phyloP scores from a whole-genome alignment of 2,113 vertebrate genomes.

The Sminthopsis crassicaudata region DNA sequence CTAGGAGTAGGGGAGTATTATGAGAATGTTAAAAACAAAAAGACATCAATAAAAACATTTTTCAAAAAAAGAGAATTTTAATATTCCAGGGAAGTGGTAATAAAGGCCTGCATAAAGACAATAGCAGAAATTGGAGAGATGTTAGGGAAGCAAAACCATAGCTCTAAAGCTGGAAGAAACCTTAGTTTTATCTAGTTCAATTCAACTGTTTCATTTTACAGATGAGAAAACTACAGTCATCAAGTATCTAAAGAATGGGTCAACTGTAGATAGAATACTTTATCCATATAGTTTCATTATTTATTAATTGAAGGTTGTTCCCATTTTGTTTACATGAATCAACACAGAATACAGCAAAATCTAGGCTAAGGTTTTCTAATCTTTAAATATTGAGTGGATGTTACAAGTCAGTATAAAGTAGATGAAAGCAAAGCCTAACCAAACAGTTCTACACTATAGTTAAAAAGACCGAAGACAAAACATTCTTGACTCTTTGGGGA shows the following conservation, averaged over 20 bases:
- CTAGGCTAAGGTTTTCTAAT: slow-evolving; percentile 24
- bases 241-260: neutral
- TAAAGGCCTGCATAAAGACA: neutral
- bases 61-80: neutral
- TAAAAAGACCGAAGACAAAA: neutral
- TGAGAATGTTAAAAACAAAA: neutral
- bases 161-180: neutral
- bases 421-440: slow-evolving; percentile 41
- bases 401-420: slow-evolving; percentile 29
- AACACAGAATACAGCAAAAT: neutral
- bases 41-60: neutral
- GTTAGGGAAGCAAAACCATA: neutral
- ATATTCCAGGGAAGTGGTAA: neutral
- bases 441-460: neutral
- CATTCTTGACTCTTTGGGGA: neutral
- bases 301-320: slow-evolving; percentile 17
- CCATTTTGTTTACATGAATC: slow-evolving; percentile 22
- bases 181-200: neutral
- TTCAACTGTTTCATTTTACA: neutral
- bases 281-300: neutral
- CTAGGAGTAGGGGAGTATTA: neutral
- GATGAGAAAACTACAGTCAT: neutral
- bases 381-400: slow-evolving; percentile 47
- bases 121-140: neutral
- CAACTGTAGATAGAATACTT: neutral